Evolutionary conservation across 2,113 vertebrate genomes (phyloP).

Genomic region (Pungitius pungitius): DNA sequence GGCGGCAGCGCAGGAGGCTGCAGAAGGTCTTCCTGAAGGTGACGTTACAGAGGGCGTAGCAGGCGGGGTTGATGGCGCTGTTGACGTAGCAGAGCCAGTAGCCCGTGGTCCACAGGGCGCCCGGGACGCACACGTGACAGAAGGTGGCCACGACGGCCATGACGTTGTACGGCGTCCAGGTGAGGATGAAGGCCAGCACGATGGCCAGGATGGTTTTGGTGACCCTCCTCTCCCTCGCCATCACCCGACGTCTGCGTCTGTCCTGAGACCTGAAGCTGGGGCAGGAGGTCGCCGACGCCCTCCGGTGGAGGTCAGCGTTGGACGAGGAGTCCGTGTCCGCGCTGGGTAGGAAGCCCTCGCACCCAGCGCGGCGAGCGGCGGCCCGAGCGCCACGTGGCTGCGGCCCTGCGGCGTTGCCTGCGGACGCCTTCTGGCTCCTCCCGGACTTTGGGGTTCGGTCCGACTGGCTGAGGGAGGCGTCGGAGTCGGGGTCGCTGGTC

Average conservation of each 20-base stretch:
- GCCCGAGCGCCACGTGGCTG: constrained; percentile 61
- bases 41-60: constrained; percentile 92
- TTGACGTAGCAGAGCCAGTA: constrained; percentile 97
- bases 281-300: fast-evolving
- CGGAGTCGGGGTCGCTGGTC: constrained; percentile 11
- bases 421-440: constrained; percentile 58
- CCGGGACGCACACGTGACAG: constrained; percentile 84
- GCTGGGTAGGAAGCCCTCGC: constrained; percentile 55
- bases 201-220: constrained; percentile 93
- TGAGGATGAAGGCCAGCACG: constrained; percentile 91
- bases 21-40: constrained; percentile 95
- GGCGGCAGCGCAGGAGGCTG: constrained; percentile 88
- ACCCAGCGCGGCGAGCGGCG: constrained; percentile 12
- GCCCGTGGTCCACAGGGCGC: constrained; percentile 85
- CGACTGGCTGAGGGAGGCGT: constrained; percentile 33
- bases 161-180: constrained; percentile 93
- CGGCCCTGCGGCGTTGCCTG: constrained; percentile 37
- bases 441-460: constrained; percentile 52
- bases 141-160: constrained; percentile 94
- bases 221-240: constrained; percentile 90
- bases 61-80: constrained; percentile 93
- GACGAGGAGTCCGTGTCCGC: constrained; percentile 22
- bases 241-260: constrained; percentile 82
- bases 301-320: constrained; percentile 66
- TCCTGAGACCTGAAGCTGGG: constrained; percentile 83